Percentiles rank a stretch among this genome's conserved stretches.
These are phyloP conservation scores for Pteromalus puparum DNA, from an alignment of 1,140 invertebrate genomes.

Conservation along the genomic window DNA sequence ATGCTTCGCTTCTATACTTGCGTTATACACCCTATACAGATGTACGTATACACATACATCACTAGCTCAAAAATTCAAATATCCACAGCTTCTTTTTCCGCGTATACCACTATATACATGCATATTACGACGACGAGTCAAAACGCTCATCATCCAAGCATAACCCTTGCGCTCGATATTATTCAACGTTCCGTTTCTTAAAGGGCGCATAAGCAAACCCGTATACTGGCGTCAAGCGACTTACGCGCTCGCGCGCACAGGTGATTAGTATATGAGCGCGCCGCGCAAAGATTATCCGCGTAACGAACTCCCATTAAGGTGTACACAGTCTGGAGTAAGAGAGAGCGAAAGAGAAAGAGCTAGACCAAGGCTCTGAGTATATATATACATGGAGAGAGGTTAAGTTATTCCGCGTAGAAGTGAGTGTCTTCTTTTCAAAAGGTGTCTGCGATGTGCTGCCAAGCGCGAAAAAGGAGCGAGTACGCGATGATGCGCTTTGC, in stretches of 20 bases:
- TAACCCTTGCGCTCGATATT: conserved; percentile 11
- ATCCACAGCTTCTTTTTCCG: not conserved
- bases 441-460: not conserved
- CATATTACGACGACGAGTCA: not conserved
- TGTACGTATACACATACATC: not conserved
- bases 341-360: not conserved
- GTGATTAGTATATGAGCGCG: conserved; percentile 30
- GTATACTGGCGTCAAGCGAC: not conserved
- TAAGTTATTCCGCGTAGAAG: conserved; percentile 39
- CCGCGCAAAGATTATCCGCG: conserved; percentile 42
- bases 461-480: not conserved
- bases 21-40: not conserved
- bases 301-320: conserved; percentile 61
- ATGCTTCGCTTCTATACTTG: not conserved
- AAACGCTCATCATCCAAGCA: conserved; percentile 16
- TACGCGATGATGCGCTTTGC: not conserved
- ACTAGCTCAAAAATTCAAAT: conserved; percentile 3
- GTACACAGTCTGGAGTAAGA: not conserved
- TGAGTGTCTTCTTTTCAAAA: conserved; percentile 54
- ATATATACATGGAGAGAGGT: not conserved
- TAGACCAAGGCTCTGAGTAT: not conserved
- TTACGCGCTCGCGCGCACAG: not conserved
- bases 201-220: conserved; percentile 1
- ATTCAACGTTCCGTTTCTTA: conserved; percentile 38
- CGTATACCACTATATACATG: too few relatives aligned